Evolutionary conservation across 1,140 invertebrate genomes (phyloP).

Genomic region (Neoseiulus cucumeris): DNA sequence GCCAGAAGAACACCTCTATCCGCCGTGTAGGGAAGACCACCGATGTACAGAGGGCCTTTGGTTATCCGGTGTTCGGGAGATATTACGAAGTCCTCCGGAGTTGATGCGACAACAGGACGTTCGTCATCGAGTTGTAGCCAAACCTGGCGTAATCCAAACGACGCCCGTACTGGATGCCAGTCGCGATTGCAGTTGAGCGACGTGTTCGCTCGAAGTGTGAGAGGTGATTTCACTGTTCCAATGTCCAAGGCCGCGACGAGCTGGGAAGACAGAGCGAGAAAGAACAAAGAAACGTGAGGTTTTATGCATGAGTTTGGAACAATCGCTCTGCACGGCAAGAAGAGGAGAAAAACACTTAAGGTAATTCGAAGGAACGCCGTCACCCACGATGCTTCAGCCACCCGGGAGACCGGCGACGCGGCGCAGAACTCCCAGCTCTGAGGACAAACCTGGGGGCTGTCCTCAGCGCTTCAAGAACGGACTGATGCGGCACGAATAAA

Average conservation of each 20-base stretch:
- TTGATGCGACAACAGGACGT: not conserved
- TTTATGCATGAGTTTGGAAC: too few relatives aligned
- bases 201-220: not conserved
- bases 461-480: too few relatives aligned
- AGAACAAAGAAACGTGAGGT: not conserved
- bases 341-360: too few relatives aligned
- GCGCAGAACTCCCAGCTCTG: too few relatives aligned
- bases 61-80: not conserved
- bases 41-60: not conserved
- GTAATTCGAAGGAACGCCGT: too few relatives aligned
- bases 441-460: too few relatives aligned
- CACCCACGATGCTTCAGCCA: too few relatives aligned
- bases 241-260: conserved; percentile 4
- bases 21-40: not conserved
- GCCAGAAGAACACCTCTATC: not conserved
- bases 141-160: not conserved
- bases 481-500: too few relatives aligned
- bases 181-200: conserved; percentile 1
- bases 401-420: too few relatives aligned
- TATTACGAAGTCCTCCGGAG: not conserved
- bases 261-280: not conserved
- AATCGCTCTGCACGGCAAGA: too few relatives aligned
- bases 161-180: not conserved
- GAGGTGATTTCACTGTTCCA: not conserved
- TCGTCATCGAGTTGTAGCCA: conserved; percentile 8